Base-by-base conservation (phyloP, 2,797 vertebrate genomes). In the Amblyopsis hoosieri region DNA sequence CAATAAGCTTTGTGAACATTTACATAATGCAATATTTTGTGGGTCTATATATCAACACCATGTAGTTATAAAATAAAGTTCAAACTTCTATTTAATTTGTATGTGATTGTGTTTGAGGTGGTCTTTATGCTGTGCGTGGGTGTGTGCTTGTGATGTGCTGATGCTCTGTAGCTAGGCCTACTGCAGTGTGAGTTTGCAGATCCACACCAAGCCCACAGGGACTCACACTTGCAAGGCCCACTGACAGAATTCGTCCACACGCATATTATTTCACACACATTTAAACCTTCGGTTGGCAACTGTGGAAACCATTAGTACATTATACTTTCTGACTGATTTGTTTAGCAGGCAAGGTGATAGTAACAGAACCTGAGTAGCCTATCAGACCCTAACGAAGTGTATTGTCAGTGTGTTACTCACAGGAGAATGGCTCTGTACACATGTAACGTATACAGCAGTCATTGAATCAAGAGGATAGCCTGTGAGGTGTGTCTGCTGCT, bases 161-260 rank as follows among this genome's bases (percentile, higher is more conserved):
- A 91, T 90, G 73, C 79, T 80, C 71, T 67, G 64, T 60, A 60
- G 74, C 74, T 79, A 61, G 67, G 54, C 66, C 63, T 90, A 81
- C 90, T 89, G 91, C 87, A 90, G 89, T 88, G 88, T 88, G 88
- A 88, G 89, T 90, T 87, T 88, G 89, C 90, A 91, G 82, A 91
- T 88, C 84, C 84, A 87, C 68, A 64, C 70, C 63, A 82, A 69
- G 49, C 69, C 85, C 71, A 79, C 49, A 54, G 82, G 74, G 88
- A 83, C 63, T 71, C 57, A 46, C 75, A 74, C 78, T 58, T 79
- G 60, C 82, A 1, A 79, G 64, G 75, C 79, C 82, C 78, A 74
- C 58, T 80, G 87, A 84, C 85, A 82, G 54, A 46, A 57, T 56
- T 52, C 62, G 47, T 74, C 57, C 33, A 19, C 13, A 23, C 58